These are phyloP conservation scores for Gobio gobio DNA, from an alignment of 2,113 vertebrate species.

Conservation along the genomic window DNA sequence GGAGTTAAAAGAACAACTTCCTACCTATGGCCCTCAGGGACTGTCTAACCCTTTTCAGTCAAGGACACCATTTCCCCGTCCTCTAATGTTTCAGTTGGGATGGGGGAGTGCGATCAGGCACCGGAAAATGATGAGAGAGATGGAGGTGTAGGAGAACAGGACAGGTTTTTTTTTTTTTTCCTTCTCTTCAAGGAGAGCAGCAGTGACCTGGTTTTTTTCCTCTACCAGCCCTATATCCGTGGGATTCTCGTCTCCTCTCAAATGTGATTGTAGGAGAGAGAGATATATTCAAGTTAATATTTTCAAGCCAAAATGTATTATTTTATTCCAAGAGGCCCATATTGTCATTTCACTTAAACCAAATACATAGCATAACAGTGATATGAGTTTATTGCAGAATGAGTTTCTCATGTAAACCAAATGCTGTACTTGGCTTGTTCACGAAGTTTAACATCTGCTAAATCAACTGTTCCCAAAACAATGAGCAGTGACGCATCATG, in stretches of 20 bases:
- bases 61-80: neutral
- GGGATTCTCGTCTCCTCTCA: neutral
- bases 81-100: slow-evolving; percentile 10
- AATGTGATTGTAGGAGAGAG: neutral
- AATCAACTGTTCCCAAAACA: neutral
- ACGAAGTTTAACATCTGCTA: neutral
- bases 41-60: neutral
- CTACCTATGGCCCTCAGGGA: neutral
- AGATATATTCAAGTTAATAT: slow-evolving; percentile 2
- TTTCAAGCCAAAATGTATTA: neutral
- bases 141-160: neutral
- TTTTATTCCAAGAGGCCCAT: neutral
- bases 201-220: slow-evolving; percentile 36
- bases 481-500: neutral
- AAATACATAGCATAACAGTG: neutral
- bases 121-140: neutral
- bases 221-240: slow-evolving; percentile 4
- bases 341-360: neutral
- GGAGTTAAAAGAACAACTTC: neutral
- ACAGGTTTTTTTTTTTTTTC: slow-evolving; percentile 10
- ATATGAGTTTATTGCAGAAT: slow-evolving; percentile 1
- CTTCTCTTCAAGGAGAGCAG: slow-evolving; percentile 25
- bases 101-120: too few relatives aligned
- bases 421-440: neutral
- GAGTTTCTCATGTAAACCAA: neutral